Base-by-base conservation (phyloP, 2,888 invertebrate species). In the Drosophila neonasuta region DNA sequence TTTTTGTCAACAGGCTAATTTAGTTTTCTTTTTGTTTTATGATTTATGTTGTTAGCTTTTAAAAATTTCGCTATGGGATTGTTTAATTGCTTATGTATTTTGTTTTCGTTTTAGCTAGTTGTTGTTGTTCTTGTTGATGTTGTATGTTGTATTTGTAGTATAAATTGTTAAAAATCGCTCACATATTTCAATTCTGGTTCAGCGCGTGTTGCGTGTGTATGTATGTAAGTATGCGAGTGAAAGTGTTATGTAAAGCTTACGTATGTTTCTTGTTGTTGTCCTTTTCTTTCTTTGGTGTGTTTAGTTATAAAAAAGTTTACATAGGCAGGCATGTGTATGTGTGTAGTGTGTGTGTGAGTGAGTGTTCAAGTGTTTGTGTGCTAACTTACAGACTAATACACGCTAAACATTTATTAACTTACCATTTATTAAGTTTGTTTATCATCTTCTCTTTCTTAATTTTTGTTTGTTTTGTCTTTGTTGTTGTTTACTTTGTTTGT, bases 21-120 rank as follows among this genome's bases (percentile, higher is more conserved):
- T 72, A 57, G 60, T 76, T 70, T 59, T 71, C 59, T 55, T 49
- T 54, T 54, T 39, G n/a, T 57, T 59, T 39, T 55, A 55, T 48
- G 55, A 34, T 54, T 50, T 46, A 30, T 64, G 32, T 64, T 57
- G 60, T 68, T 73, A 77, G 77, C 77, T 58, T 69, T 77, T 80
- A 64, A 85, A 86, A 86, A 86, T 81, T 81, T 86, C 63, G 84
- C 86, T 81, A 81, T 80, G 81, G 86, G 86, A 86, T 81, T 86
- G 86, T 86, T 81, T 73, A 81, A 78, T 83, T 81, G 86, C 86
- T 77, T 86, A 71, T 56, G 58, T 66, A 59, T 68, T 34, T 56
- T 32, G 45, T 66, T 61, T 55, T 42, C 42, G 41, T 60, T 70
- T 80, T 80, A 76, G 82, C 80, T 80, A 80, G 79, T 80, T 81